phyloP scores from a whole-genome alignment of 2,888 invertebrate genomes.

The Lacanobia wlatinum region DNA sequence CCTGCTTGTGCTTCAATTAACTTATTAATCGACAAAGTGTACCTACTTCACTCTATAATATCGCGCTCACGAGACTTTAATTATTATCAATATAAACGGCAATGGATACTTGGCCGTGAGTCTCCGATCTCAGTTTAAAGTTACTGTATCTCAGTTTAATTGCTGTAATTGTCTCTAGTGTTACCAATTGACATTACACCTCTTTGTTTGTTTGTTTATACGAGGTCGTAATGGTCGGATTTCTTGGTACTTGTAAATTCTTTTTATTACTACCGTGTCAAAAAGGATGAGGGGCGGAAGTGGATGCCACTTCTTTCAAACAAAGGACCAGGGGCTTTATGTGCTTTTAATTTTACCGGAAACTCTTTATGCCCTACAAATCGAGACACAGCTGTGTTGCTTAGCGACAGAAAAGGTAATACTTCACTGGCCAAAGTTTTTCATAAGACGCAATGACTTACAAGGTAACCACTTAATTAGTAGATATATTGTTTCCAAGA shows the following conservation, averaged over 20 bases:
- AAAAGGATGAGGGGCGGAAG: conserved; percentile 1
- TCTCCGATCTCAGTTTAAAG: conserved; percentile 20
- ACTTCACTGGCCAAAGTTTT: neutral
- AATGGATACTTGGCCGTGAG: conserved; percentile 17
- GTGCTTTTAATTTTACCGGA: neutral
- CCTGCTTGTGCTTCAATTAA: conserved; percentile 30
- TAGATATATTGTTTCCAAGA: neutral
- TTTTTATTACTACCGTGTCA: conserved; percentile 1
- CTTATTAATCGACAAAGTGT: conserved; percentile 41
- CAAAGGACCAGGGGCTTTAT: conserved; percentile 5
- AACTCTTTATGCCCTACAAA: neutral
- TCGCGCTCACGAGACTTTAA: conserved; percentile 42
- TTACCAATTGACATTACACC: conserved; percentile 52
- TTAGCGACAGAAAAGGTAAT: neutral
- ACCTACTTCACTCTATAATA: conserved; percentile 3
- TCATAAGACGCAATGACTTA: too few species aligned
- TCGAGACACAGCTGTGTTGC: neutral
- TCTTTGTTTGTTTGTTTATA: conserved; percentile 33
- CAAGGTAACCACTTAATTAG: neutral
- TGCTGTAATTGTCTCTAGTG: conserved; percentile 42
- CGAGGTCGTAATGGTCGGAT: conserved; percentile 3
- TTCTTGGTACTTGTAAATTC: neutral
- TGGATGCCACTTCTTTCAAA: neutral
- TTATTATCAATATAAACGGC: conserved; percentile 43
- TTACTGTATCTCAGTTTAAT: conserved; percentile 37